Conservation (phyloP, 1,140 invertebrate species). For the Drosophila pseudoobscura region DNA sequence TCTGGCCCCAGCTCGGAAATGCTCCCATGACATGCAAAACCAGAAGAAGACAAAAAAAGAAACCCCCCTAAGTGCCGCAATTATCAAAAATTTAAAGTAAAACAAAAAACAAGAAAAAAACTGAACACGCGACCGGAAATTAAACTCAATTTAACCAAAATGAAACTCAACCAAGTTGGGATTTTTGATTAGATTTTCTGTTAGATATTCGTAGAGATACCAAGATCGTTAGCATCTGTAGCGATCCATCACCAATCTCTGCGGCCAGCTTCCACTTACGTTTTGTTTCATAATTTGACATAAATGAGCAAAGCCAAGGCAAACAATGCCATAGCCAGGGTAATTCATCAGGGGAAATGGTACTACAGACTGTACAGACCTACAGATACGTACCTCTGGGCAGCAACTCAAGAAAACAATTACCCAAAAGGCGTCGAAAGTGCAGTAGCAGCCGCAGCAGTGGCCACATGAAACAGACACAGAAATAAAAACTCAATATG, state of each 20-base stretch:
- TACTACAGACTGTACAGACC: conserved; percentile 11
- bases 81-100: conserved; percentile 72
- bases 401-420: too few species aligned
- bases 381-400: conserved; percentile 1
- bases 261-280: conserved; percentile 30
- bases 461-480: conserved; percentile 25
- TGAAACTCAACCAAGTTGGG: conserved; percentile 57
- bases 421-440: too few species aligned
- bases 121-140: conserved; percentile 79
- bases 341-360: conserved; percentile 1
- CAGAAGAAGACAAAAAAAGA: conserved; percentile 21
- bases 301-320: conserved; percentile 56
- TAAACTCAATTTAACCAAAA: conserved; percentile 69
- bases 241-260: conserved; percentile 24
- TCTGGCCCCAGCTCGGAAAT: conserved; percentile 59
- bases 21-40: conserved; percentile 71
- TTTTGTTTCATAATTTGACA: conserved; percentile 59
- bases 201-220: conserved; percentile 28
- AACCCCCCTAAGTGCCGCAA: conserved; percentile 58
- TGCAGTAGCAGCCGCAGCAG: conserved; percentile 28
- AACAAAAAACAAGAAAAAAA: conserved; percentile 39
- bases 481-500: conserved; percentile 22
- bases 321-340: conserved; percentile 38
- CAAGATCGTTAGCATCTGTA: conserved; percentile 44
- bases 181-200: conserved; percentile 41